Evolutionary conservation across 2,888 invertebrate species (phyloP), one percentile per base, ranked within the genome.

Genomic region (Drosophila prolongata): DNA sequence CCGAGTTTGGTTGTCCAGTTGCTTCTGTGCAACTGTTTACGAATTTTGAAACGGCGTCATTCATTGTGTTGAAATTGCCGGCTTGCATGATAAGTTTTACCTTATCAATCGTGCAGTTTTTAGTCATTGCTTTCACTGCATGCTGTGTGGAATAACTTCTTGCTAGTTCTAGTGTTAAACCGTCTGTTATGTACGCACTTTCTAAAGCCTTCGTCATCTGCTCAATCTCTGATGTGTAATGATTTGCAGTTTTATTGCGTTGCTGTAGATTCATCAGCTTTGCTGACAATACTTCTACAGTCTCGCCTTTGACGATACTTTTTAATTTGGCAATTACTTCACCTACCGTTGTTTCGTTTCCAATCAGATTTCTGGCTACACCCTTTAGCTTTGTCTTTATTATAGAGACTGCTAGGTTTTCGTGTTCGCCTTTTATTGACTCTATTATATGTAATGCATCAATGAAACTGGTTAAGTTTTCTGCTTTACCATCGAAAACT

Each of bases 21-120:
- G 46, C 24, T 14, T 27, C 24, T 19, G 56, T 56, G 44, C 35
- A 53, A 19, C 27, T 54, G 11, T 47, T 61, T 14, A 55, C 35
- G 16, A 62, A 50, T 44, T 56, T 56, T 3, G 50, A 56, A 5
- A 50, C 6, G 54, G 55, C 47, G 13, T 55, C 42, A 27, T 62
- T 59, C 35, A 69, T 58, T 9, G 35, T 55, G 19, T 34, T 43
- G 16, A 54, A 93, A 92, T 83, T 30, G 10, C 50, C 55, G 42
- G 59, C 57, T 19, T 35, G 16, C 16, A 16, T 16, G 16, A 16
- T 16, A 16, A 16, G 16, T 16, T 16, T 16, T 16, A 16, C 16
- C 16, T 16, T 16, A 16, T 16, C 16, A 16, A 16, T 16, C 16
- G 16, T 16, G 16, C 16, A 16, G 16, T 16, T 16, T 16, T 16